Percentiles rank a stretch among this genome's conserved stretches.
These are phyloP conservation scores for Pelobates fuscus DNA, from an alignment of 2,113 vertebrate genomes.

Conservation along the genomic window DNA sequence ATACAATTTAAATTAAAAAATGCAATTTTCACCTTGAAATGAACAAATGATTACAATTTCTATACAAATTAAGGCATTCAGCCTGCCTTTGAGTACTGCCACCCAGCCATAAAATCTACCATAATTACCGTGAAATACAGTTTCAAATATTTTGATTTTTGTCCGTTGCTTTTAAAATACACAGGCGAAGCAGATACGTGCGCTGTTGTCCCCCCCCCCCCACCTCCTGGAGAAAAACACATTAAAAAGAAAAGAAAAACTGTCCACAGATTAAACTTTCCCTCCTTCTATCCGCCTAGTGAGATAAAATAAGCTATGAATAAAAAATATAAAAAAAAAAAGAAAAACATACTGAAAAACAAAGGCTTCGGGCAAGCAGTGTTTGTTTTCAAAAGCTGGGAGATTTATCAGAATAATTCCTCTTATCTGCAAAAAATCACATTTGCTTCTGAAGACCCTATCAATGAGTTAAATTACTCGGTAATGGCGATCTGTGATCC, in stretches of 20 bases:
- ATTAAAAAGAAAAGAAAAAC: conserved; percentile 85
- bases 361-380: conserved; percentile 53
- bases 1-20: conserved; percentile 99
- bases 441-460: conserved; percentile 71
- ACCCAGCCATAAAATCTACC: conserved; percentile 99
- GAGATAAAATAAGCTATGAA: conserved; percentile 82
- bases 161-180: conserved; percentile 91
- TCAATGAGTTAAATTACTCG: not conserved
- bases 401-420: conserved; percentile 94
- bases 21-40: conserved; percentile 99
- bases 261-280: conserved; percentile 82
- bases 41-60: conserved; percentile 99
- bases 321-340: conserved; percentile 62
- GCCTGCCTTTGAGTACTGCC: conserved; percentile 95
- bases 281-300: conserved; percentile 74
- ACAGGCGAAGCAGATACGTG: conserved; percentile 81
- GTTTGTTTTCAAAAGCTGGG: conserved; percentile 78
- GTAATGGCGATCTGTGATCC: conserved; percentile 1
- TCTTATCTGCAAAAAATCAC: conserved; percentile 92
- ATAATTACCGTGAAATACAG: conserved; percentile 99
- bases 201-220: conserved; percentile 64
- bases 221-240: conserved; percentile 90
- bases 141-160: conserved; percentile 99
- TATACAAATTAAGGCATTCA: conserved; percentile 99
- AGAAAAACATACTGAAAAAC: conserved; percentile 52